These are phyloP conservation scores for Maccullochella peelii DNA, from an alignment of 2,113 vertebrate species.

Conservation along the genomic window DNA sequence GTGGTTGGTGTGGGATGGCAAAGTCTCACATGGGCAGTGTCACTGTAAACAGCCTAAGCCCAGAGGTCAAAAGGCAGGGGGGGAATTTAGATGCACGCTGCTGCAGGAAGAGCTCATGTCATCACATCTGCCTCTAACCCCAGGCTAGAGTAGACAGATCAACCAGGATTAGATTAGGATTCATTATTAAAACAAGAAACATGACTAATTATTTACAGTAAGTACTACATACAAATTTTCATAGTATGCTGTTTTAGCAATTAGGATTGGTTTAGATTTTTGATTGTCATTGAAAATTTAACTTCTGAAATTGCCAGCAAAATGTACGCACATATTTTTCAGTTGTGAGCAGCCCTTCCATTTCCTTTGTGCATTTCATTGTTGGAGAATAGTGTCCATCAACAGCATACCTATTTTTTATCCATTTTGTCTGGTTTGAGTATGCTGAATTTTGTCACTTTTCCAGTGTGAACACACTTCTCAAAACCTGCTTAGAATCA, in stretches of 20 bases:
- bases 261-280: neutral
- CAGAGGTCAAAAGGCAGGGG: constrained; percentile 52
- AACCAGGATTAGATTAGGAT: constrained; percentile 8
- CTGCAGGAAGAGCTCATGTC: constrained; percentile 60
- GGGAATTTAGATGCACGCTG: constrained; percentile 23
- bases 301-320: no score
- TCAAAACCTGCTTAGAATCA: neutral
- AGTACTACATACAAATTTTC: neutral
- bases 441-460: neutral
- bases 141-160: constrained; percentile 2
- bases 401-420: neutral
- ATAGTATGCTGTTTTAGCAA: neutral
- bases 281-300: no score
- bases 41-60: constrained; percentile 50
- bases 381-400: neutral
- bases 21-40: constrained; percentile 54
- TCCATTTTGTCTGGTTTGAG: neutral
- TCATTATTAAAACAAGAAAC: constrained; percentile 18
- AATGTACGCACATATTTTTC: neutral
- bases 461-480: neutral
- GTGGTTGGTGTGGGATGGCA: constrained; percentile 38
- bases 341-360: neutral
- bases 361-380: neutral
- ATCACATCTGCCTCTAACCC: constrained; percentile 25
- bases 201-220: neutral